Evolutionary conservation across 2,797 vertebrate genomes (phyloP).

Genomic region (Danionella dracula): DNA sequence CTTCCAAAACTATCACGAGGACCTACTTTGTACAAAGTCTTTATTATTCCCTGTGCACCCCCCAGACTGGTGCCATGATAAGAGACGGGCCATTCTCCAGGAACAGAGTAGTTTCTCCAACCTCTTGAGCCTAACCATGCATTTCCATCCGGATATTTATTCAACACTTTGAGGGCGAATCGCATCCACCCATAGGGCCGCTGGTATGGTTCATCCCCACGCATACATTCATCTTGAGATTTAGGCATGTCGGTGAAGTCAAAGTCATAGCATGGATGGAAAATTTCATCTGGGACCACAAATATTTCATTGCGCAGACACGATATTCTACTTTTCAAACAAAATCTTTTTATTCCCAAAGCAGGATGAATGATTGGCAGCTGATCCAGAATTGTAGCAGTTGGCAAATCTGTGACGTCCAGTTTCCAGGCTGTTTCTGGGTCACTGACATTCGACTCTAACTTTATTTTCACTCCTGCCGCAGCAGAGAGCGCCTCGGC

Average conservation of each 20-base stretch:
- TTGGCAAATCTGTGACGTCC: background rate
- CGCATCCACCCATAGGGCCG: constrained; percentile 63
- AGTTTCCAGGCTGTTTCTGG: background rate
- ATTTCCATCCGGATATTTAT: constrained; percentile 27
- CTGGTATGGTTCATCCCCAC: constrained; percentile 52
- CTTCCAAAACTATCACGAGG: background rate
- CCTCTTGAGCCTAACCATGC: constrained; percentile 1
- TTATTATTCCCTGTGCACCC: background rate
- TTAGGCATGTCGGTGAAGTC: background rate
- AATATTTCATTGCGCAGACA: background rate
- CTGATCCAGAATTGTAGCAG: background rate
- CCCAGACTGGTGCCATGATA: constrained; percentile 19
- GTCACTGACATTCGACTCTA: background rate
- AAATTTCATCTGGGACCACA: constrained; percentile 46
- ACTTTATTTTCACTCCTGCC: background rate
- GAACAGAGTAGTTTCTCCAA: background rate
- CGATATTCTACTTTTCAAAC: no score
- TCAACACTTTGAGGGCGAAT: constrained; percentile 41
- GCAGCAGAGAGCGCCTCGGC: background rate
- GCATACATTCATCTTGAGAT: constrained; percentile 5
- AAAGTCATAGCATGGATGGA: constrained; percentile 48
- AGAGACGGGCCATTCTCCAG: constrained; percentile 28
- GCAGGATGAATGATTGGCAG: background rate
- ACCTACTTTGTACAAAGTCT: background rate
- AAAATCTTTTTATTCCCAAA: background rate